Base-by-base conservation (phyloP, 2,113 vertebrate species). In the Callionymus lyra region DNA sequence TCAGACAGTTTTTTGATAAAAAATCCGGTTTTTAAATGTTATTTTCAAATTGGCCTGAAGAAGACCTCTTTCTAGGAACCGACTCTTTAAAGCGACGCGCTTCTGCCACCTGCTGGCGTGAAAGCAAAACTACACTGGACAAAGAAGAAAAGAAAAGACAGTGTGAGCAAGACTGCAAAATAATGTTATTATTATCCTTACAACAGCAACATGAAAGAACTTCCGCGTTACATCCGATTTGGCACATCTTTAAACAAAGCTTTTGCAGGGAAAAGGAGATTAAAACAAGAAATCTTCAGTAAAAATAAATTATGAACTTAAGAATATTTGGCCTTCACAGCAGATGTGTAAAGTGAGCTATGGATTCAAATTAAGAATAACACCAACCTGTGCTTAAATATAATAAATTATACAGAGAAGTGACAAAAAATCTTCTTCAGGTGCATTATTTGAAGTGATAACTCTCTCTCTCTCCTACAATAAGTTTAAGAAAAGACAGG, bases 101-200 rank as follows among this genome's bases (percentile, higher is more conserved):
- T 74, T 35, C 66, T 79, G 67, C 73, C 76, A 69, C 65, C 79
- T 65, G 44, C 12, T 79, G 79, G 10, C 44, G 12, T 12, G 33
- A 56, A 63, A 21, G 10, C 18, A 62, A 38, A n/a, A 70, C 5
- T 13, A 48, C n/a, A 21, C 40, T 18, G 21, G 1, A 35, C 13
- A 43, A n/a, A 2, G 10, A 38, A 17, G 8, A 37, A 15, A 19
- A 5, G 14, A 16, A 51, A 45, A 44, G 16, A 21, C n/a, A 31
- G 11, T 12, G 18, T 1, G 2, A 27, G 27, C 21, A 47, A 21
- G 47, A 38, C 50, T 1, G 17, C 1, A 44, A 16, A 52, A 56
- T 10, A 16, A 45, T 13, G 2, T 12, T 33, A 12, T 34, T 14
- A 48, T 16, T 21, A 14, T 41, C 46, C 14, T 12, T 6, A 27